Base-by-base conservation (phyloP, 1,140 invertebrate genomes). In the Cherax destructor region DNA sequence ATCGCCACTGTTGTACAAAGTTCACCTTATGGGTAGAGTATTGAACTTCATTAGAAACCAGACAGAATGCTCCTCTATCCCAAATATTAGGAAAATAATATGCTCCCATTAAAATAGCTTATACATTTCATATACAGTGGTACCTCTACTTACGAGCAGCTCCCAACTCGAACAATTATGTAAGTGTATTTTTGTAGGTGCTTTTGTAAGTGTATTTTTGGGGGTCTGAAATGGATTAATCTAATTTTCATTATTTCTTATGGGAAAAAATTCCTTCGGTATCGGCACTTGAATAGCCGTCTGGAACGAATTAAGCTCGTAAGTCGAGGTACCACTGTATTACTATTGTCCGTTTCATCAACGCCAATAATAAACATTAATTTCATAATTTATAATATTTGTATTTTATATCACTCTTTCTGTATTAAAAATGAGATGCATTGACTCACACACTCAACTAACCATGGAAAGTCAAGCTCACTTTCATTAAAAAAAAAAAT, bases 91-190 rank as follows among this genome's bases (percentile, higher is more conserved):
- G 56, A 81, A 81, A 81, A 81, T 59, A 59, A 81, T 81, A 81
- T 81, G 49, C 49, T 81, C 79, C 79, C 50, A 50, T 56, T 59
- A 81, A 81, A 81, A 81, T 81, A 81, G 50, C 79, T 81, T 30
- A 81, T n/a, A 81, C 56, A 81, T 81, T 81, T 59, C n/a, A 81
- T 81, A 81, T 81, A n/a, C n/a, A n/a, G n/a, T n/a, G n/a, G n/a
- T n/a, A n/a, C n/a, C n/a, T n/a, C n/a, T n/a, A n/a, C n/a, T n/a
- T n/a, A n/a, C n/a, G n/a, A n/a, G n/a, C n/a, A n/a, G n/a, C n/a
- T n/a, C n/a, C n/a, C n/a, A n/a, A n/a, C n/a, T n/a, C n/a, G n/a
- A n/a, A n/a, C n/a, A n/a, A n/a, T n/a, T n/a, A n/a, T n/a, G n/a
- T n/a, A n/a, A n/a, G n/a, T n/a, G n/a, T n/a, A n/a, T n/a, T n/a